Base-by-base conservation (phyloP, 2,113 vertebrate genomes). In the Tragelaphus buxtoni region DNA sequence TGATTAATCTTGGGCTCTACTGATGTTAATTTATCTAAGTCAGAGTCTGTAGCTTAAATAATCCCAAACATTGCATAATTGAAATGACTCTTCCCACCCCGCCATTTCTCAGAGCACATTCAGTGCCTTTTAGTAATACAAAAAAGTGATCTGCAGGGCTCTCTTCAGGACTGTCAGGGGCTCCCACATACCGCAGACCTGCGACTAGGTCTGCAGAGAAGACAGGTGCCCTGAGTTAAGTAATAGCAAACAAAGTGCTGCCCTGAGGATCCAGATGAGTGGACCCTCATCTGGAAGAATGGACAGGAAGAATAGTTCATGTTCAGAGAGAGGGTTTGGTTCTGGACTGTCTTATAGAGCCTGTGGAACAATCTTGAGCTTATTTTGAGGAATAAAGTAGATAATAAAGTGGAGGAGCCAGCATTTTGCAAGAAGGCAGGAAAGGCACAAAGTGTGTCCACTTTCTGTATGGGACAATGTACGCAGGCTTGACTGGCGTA, bases 341-440 rank as follows among this genome's bases (percentile, higher is more conserved):
- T 76, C 35, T 91, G 61, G 74, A 4, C 49, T 86, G 8, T 30
- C 11, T 4, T 87, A 10, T 39, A 77, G 76, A 85, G 13, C 56
- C n/a, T 81, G 0, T 32, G 74, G n/a, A 76, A 56, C 42, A 47
- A 5, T 55, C 69, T 84, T 53, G 53, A 84, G 39, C 30, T 42
- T 76, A 55, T n/a, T 88, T 76, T 88, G 58, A 83, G 80, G 53
- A 96, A n/a, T 90, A 51, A 97, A 47, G 77, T 80, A 79, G 30
- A 72, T 26, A 69, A 4, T 76, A 77, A 53, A 22, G 42, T n/a
- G 5, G 18, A 72, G 22, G 7, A 51, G 30, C 9, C 20, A 28
- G 61, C 63, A 28, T 81, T 63, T 88, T 80, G n/a, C 30, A 91
- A 91, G 45, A 92, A 35, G 58, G 2, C 39, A 58, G 45, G 39